Conservation (phyloP, 2,888 invertebrate species). For the Helobdella robusta region DNA sequence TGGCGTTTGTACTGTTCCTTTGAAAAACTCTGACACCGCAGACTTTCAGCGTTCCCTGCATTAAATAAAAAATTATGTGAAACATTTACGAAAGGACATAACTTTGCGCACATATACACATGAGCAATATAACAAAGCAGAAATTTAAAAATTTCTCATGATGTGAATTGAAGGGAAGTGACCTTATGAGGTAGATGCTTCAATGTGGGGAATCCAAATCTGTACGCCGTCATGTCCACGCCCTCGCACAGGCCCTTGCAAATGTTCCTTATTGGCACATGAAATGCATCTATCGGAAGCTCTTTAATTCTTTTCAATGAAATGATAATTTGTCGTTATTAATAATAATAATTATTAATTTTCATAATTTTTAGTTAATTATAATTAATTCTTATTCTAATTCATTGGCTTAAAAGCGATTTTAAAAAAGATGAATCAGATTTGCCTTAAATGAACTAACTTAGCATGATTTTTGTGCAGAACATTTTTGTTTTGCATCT, state of each 20-base stretch:
- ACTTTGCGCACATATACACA: too few species aligned
- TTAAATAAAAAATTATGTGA: too few species aligned
- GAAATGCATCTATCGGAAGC: constrained; percentile 44
- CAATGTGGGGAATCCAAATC: constrained; percentile 85
- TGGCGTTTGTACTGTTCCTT: constrained; percentile 68
- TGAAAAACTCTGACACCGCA: constrained; percentile 79
- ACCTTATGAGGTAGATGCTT: constrained; percentile 71
- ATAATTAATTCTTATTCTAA: too few species aligned
- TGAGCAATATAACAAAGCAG: too few species aligned
- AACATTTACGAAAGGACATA: too few species aligned
- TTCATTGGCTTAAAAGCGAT: too few species aligned
- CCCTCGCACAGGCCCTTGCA: constrained; percentile 64
- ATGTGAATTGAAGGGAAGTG: constrained; percentile 42
- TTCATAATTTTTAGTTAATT: too few species aligned
- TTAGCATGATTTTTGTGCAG: constrained; percentile 22
- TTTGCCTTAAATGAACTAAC: constrained; percentile 29
- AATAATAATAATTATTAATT: too few species aligned
- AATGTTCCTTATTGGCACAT: constrained; percentile 52
- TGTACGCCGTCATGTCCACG: constrained; percentile 62
- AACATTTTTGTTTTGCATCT: neutral
- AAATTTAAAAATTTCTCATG: neutral
- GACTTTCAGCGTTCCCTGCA: constrained; percentile 59
- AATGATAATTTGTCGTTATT: too few species aligned
- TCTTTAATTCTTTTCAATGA: too few species aligned
- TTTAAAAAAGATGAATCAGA: too few species aligned